Evolutionary conservation across 2,888 invertebrate genomes (phyloP).

Genomic region (Nephrocerus scutellatus): DNA sequence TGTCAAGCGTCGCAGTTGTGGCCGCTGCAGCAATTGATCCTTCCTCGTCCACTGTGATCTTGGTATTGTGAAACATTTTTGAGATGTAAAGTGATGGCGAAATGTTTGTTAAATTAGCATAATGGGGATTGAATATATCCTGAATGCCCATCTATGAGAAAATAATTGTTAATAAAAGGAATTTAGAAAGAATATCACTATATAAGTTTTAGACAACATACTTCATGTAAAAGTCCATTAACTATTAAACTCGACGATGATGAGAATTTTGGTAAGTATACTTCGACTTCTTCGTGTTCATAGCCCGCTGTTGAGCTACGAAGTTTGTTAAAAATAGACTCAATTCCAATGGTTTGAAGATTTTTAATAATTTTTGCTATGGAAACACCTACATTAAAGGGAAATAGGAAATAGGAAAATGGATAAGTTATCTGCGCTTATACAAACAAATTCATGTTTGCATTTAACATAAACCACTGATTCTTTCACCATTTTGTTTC

Average conservation of each 20-base stretch:
- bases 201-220: too few relatives aligned
- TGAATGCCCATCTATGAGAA: slow-evolving; percentile 57
- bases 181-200: too few relatives aligned
- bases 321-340: slow-evolving; percentile 51
- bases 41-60: slow-evolving; percentile 67
- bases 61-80: slow-evolving; percentile 62
- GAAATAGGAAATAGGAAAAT: slow-evolving; percentile 37
- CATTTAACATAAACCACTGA: too few relatives aligned
- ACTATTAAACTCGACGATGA: slow-evolving; percentile 57
- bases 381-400: slow-evolving; percentile 39
- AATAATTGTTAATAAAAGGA: too few relatives aligned
- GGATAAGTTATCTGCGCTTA: not conserved
- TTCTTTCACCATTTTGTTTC: too few relatives aligned
- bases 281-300: slow-evolving; percentile 56
- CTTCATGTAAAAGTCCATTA: slow-evolving; percentile 52
- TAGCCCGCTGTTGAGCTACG: slow-evolving; percentile 49
- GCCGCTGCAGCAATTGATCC: slow-evolving; percentile 65
- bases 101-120: slow-evolving; percentile 55
- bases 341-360: slow-evolving; percentile 49
- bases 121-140: slow-evolving; percentile 56
- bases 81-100: slow-evolving; percentile 54
- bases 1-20: slow-evolving; percentile 46
- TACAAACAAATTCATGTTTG: too few relatives aligned
- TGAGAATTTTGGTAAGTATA: slow-evolving; percentile 58
- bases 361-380: slow-evolving; percentile 49